Evolutionary conservation across 2,113 vertebrate species (phyloP), one percentile per base, ranked within the genome.

Genomic region (Semnornis frantzii): DNA sequence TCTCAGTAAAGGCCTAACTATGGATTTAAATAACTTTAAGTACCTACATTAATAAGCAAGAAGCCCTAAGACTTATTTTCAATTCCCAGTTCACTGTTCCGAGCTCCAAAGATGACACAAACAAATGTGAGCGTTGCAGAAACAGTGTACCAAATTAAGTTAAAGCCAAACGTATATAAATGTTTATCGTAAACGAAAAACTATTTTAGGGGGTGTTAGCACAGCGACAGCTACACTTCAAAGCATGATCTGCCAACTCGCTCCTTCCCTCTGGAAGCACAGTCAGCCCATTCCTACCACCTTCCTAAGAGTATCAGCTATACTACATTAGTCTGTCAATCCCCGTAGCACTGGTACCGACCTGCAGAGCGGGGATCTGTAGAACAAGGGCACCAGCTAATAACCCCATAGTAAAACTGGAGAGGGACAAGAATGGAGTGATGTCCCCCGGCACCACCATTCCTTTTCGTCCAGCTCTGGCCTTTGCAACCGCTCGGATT

Each of bases 1-100:
- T 88, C 31, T 64, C 64, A 34, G 19, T 11, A 57, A 87, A 88
- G 93, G 93, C 93, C 93, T 88, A 86, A 71, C 21, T 70, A 18
- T 4, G 52, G 57, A 42, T 20, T 74, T 82, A 48, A 87, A 48
- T 5, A 60, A 42, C 8, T 82, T 85, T 15, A 85, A 89, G 63
- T 50, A 15, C 18, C 27, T 14, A 19, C 25, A 25, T 44, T 44
- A 73, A 64, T 16, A 70, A 81, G 52, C 28, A 34, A 23, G 59
- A 60, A 86, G 44, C 15, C 10, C 46, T 31, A 10, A 5, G 37
- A 37, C 39, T 75, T 65, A 5, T 4, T 65, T 82, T 55, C 55
- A 30, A 5, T 69, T 13, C 39, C 30, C 30, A 30, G 21, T 50
- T 82, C 82, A 27, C 33, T 5, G 37, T 8, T 19, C 11, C 76